These are phyloP conservation scores for Apteryx mantelli DNA, from an alignment of 2,113 vertebrate genomes.

Conservation along the genomic window DNA sequence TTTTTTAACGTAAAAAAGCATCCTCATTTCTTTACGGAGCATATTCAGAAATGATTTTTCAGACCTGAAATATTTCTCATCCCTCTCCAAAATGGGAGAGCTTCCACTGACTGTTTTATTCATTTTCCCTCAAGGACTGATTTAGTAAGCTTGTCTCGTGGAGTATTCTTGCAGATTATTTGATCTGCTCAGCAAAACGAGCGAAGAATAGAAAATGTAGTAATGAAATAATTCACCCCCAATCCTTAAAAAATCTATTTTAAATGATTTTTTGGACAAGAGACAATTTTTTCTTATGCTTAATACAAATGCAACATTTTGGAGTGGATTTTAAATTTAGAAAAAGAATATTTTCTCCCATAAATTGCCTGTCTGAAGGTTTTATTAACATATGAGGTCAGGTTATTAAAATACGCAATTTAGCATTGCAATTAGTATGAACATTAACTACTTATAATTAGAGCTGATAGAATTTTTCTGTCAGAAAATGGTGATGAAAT, in stretches of 20 bases:
- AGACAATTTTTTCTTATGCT: not conserved
- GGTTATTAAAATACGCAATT: not conserved
- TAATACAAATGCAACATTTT: not conserved
- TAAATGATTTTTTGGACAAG: not conserved
- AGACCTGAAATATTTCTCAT: not conserved
- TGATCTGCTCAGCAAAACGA: not conserved
- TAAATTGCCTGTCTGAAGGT: not conserved
- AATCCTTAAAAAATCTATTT: not conserved
- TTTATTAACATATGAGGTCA: not conserved
- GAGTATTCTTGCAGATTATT: not conserved
- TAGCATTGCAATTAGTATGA: not conserved
- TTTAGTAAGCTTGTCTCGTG: not conserved
- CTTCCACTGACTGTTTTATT: not conserved
- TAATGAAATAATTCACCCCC: not conserved
- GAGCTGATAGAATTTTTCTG: not conserved
- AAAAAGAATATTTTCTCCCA: not conserved
- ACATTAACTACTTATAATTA: not conserved
- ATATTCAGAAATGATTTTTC: not conserved
- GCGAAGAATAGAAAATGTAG: not conserved
- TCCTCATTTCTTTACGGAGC: not conserved
- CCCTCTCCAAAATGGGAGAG: not conserved
- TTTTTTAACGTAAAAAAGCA: not conserved
- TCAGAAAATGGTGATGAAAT: not conserved
- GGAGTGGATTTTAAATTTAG: not conserved
- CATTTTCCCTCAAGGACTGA: not conserved